phyloP scores from a whole-genome alignment of 2,888 invertebrate genomes.

The Prosapia bicincta region DNA sequence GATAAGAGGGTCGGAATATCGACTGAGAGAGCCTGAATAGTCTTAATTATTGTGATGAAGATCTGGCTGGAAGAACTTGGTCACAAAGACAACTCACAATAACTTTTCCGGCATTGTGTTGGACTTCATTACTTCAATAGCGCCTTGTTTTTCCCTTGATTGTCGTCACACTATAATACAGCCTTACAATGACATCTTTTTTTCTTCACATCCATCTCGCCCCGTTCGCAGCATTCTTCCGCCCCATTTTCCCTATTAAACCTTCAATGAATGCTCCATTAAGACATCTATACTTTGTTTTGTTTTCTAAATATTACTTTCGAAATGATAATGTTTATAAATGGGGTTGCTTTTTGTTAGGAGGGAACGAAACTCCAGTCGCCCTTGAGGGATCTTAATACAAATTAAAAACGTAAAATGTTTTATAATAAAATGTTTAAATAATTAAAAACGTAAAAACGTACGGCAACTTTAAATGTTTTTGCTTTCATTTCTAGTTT shows the following conservation, averaged over 20 bases:
- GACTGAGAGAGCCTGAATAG: conserved; percentile 15
- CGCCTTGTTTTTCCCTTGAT: conserved; percentile 12
- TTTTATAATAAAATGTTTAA: too few relatives aligned
- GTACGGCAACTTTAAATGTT: too few relatives aligned
- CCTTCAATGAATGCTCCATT: conserved; percentile 24
- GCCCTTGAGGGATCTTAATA: background rate
- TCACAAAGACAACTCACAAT: conserved; percentile 18
- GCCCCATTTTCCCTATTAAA: conserved; percentile 25
- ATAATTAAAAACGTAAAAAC: too few relatives aligned
- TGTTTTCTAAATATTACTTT: conserved; percentile 3
- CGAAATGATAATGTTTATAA: background rate
- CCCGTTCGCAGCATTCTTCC: conserved; percentile 10
- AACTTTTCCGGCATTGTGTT: conserved; percentile 14
- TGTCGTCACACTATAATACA: conserved; percentile 20
- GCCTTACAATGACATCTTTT: conserved; percentile 19
- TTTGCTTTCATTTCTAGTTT: too few relatives aligned
- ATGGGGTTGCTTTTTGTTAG: background rate
- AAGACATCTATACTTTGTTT: conserved; percentile 20
- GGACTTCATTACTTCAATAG: conserved; percentile 19
- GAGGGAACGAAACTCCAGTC: background rate
- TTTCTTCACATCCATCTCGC: conserved; percentile 10
- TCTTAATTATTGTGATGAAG: conserved; percentile 24
- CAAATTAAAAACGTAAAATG: too few relatives aligned
- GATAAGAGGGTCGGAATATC: conserved; percentile 4
- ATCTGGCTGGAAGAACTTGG: conserved; percentile 4